Percentiles rank a stretch among this genome's conserved stretches.
Evolutionary conservation across 2,113 vertebrate species (phyloP).

Genomic region (Pseudopodoces humilis): DNA sequence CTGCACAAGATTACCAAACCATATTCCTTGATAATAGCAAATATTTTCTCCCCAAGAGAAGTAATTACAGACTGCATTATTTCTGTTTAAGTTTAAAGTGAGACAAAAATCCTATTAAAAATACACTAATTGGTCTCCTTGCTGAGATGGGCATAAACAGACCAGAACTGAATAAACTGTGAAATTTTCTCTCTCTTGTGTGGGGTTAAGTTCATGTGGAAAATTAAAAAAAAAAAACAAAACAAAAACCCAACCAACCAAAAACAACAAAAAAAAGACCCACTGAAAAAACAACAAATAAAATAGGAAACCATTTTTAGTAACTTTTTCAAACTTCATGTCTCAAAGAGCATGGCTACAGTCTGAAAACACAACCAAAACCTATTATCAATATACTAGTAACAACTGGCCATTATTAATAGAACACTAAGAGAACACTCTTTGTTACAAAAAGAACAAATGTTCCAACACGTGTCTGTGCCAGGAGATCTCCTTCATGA

Average conservation of each 20-base stretch:
- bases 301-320: background rate
- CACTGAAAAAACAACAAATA: background rate
- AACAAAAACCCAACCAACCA: background rate
- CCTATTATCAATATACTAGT: background rate
- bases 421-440: background rate
- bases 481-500: background rate
- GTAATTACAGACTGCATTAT: slow-evolving; percentile 25
- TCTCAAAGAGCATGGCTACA: background rate
- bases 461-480: background rate
- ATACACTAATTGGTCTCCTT: slow-evolving; percentile 22
- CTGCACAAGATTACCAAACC: background rate
- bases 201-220: background rate
- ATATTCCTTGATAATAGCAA: background rate
- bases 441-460: background rate
- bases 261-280: background rate
- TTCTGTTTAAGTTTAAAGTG: slow-evolving; percentile 23
- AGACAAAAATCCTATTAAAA: slow-evolving; percentile 29
- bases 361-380: background rate
- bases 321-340: background rate
- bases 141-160: background rate
- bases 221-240: background rate
- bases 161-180: background rate
- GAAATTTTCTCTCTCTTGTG: background rate
- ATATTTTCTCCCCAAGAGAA: background rate
- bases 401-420: background rate